A percentile compares a stretch with the other conserved stretches of the same genome.
Evolutionary conservation across 2,113 vertebrate species (phyloP).

Genomic region (Artemisiospiza belli): DNA sequence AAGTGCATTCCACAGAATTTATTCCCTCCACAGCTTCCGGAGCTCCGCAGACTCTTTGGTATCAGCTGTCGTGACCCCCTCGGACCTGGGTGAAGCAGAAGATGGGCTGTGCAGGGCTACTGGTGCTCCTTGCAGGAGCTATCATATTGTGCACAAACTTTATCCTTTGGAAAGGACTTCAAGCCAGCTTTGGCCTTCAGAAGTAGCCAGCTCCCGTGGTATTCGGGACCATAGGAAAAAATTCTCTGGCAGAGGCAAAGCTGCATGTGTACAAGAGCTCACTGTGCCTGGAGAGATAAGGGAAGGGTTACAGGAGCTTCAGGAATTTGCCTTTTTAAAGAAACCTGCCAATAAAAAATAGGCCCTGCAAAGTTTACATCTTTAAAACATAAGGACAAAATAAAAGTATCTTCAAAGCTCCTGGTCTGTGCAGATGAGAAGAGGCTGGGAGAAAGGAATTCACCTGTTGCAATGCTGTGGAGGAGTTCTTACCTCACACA

Average conservation of each 20-base stretch:
- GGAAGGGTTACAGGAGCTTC: background rate
- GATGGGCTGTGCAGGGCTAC: background rate
- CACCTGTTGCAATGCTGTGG: accelerated
- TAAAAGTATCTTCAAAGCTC: background rate
- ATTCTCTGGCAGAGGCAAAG: background rate
- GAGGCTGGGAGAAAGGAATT: background rate
- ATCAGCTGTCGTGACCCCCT: slow-evolving; percentile 6
- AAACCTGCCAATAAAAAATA: background rate
- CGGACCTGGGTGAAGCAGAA: background rate
- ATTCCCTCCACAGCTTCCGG: background rate
- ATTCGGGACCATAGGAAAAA: background rate
- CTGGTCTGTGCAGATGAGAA: background rate
- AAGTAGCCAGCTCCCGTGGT: background rate
- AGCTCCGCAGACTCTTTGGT: background rate
- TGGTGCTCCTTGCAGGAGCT: background rate
- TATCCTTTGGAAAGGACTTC: background rate
- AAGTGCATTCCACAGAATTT: slow-evolving; percentile 9
- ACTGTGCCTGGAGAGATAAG: background rate
- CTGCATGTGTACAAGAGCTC: background rate
- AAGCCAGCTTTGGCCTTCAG: background rate
- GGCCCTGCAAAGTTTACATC: background rate
- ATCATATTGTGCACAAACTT: background rate
- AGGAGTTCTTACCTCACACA: background rate
- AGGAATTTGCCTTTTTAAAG: background rate
- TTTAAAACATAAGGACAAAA: background rate